Evolutionary conservation across 2,888 invertebrate genomes (phyloP).

Genomic region (Callimorpha dominula): DNA sequence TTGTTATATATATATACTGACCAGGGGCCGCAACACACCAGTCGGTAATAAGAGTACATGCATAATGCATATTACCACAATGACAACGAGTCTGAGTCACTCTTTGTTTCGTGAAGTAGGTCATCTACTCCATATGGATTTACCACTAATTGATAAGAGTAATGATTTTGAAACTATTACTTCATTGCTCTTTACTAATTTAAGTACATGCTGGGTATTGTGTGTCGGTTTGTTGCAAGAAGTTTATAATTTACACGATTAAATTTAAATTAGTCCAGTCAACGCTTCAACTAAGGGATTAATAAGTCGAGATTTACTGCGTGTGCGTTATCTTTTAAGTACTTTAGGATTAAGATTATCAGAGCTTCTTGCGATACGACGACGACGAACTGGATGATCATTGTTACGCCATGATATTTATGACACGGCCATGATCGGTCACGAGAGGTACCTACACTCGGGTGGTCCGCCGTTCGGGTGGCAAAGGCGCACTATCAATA

Average conservation of each 20-base stretch:
- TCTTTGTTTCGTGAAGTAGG: slow-evolving; percentile 78
- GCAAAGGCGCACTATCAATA: slow-evolving; percentile 62
- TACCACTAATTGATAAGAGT: slow-evolving; percentile 68
- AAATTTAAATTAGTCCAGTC: slow-evolving; percentile 37
- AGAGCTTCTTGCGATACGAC: slow-evolving; percentile 64
- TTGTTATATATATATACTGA: slow-evolving; percentile 20
- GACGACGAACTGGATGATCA: slow-evolving; percentile 69
- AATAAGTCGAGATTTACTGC: slow-evolving; percentile 60
- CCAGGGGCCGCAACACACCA: slow-evolving; percentile 24
- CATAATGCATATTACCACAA: slow-evolving; percentile 63
- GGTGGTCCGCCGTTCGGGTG: slow-evolving; percentile 75
- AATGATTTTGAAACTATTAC: slow-evolving; percentile 50
- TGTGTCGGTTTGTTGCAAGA: slow-evolving; percentile 27
- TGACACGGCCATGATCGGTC: slow-evolving; percentile 71
- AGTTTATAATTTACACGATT: slow-evolving; percentile 22
- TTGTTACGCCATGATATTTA: slow-evolving; percentile 80
- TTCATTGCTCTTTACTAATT: slow-evolving; percentile 31
- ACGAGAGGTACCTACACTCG: slow-evolving; percentile 57
- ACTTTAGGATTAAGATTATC: slow-evolving; percentile 65
- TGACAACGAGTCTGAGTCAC: slow-evolving; percentile 74
- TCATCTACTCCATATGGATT: slow-evolving; percentile 70
- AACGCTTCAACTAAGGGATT: slow-evolving; percentile 55
- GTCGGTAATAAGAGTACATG: slow-evolving; percentile 25
- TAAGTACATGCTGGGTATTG: slow-evolving; percentile 17
- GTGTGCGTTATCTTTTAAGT: slow-evolving; percentile 48